Conservation (phyloP, 2,113 vertebrate species). For the Rhombomys opimus region DNA sequence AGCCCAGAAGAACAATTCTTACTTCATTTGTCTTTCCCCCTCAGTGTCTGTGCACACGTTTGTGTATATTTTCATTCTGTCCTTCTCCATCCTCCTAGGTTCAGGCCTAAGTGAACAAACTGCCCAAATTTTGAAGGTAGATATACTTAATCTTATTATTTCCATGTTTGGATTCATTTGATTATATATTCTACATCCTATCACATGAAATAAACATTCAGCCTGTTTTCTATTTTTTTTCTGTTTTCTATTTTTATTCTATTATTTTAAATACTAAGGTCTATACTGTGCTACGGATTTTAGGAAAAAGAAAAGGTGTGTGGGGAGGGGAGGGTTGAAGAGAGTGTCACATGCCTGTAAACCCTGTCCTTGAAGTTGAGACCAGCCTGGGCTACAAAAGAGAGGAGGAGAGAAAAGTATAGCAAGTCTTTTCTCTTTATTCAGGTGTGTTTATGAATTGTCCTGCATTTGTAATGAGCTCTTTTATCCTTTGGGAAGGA, state of each 20-base stretch:
- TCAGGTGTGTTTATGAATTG: neutral
- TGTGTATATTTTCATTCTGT: no score
- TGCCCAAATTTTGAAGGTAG: neutral
- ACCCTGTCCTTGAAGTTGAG: neutral
- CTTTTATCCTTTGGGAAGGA: neutral
- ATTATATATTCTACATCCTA: neutral
- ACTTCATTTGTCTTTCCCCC: fast-evolving
- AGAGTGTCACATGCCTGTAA: neutral
- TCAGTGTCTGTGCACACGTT: no score
- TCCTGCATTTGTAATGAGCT: neutral
- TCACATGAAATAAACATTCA: neutral
- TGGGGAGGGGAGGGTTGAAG: neutral
- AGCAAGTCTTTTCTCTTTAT: neutral
- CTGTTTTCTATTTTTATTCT: neutral
- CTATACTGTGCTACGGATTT: neutral
- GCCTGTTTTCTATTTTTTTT: neutral
- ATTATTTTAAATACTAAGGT: neutral
- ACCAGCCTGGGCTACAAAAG: neutral
- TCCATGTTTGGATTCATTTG: neutral
- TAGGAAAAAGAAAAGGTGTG: neutral
- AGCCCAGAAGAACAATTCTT: neutral
- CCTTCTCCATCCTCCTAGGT: neutral
- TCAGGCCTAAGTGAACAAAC: neutral
- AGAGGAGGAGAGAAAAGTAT: neutral
- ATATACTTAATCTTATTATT: neutral